Percentiles rank a stretch among this genome's conserved stretches.
These are phyloP conservation scores for Tapirus indicus DNA, from an alignment of 2,797 vertebrate genomes.

Conservation along the genomic window DNA sequence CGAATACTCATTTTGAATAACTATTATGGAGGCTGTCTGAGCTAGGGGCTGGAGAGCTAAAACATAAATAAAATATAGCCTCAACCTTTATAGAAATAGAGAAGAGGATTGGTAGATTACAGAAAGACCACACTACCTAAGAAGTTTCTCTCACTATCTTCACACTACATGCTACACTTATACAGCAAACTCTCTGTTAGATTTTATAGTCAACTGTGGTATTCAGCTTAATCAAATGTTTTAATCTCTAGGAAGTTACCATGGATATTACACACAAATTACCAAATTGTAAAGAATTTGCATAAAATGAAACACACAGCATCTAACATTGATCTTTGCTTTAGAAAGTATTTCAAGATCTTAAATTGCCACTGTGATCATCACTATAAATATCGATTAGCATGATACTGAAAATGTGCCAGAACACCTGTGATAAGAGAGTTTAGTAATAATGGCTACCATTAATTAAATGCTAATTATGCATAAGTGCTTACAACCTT, in stretches of 20 bases:
- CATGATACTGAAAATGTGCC: background rate
- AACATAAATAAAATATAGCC: background rate
- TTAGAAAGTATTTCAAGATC: slow-evolving; percentile 52
- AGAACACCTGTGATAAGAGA: background rate
- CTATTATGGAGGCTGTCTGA: background rate
- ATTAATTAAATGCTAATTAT: slow-evolving; percentile 1
- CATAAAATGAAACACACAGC: slow-evolving; percentile 8
- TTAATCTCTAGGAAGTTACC: slow-evolving; percentile 31
- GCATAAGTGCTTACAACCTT: background rate
- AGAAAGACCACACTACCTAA: background rate
- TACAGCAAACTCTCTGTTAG: background rate
- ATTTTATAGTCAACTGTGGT: background rate
- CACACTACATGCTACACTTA: background rate
- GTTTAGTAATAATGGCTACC: background rate
- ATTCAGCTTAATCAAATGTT: slow-evolving; percentile 10
- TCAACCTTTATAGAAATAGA: background rate
- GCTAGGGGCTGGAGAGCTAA: background rate
- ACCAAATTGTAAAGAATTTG: background rate
- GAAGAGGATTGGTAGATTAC: background rate
- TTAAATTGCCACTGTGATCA: background rate
- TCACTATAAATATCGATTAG: background rate
- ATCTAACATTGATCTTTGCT: slow-evolving; percentile 19
- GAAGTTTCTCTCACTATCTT: background rate
- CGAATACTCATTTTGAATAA: slow-evolving; percentile 27
- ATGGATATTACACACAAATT: background rate